phyloP scores from a whole-genome alignment of 2,888 invertebrate genomes.

The Panopea generosa region DNA sequence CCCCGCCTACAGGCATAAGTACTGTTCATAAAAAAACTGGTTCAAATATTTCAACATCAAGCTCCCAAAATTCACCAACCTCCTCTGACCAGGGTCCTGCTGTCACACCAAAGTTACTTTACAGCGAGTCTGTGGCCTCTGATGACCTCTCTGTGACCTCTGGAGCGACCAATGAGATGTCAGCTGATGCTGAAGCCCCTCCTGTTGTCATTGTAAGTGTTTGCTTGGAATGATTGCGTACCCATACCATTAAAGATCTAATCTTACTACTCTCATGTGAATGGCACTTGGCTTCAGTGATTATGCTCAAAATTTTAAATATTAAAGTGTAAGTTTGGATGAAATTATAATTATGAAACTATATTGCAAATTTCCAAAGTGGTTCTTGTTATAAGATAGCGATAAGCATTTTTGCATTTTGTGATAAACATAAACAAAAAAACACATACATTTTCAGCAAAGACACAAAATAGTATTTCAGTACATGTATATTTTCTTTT shows the following conservation, averaged over 20 bases:
- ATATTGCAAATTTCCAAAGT: too few species aligned
- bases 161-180: slow-evolving; percentile 60
- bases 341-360: too few species aligned
- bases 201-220: slow-evolving; percentile 65
- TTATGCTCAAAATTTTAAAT: too few species aligned
- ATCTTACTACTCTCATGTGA: background rate
- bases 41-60: slow-evolving; percentile 11
- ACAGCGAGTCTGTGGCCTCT: slow-evolving; percentile 21
- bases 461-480: too few species aligned
- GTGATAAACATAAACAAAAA: too few species aligned
- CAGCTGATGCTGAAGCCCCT: slow-evolving; percentile 48
- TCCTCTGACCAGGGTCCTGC: slow-evolving; percentile 22
- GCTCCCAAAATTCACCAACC: background rate
- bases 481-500: too few species aligned
- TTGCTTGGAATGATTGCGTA: slow-evolving; percentile 43
- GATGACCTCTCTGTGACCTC: slow-evolving; percentile 58
- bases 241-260: slow-evolving; percentile 8
- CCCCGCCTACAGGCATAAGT: slow-evolving; percentile 33
- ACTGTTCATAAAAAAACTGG: slow-evolving; percentile 4
- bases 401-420: too few species aligned
- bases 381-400: too few species aligned
- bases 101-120: background rate
- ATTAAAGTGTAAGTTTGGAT: too few species aligned
- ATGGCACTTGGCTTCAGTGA: background rate
- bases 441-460: too few species aligned